Conservation (phyloP, 2,797 vertebrate species). For the Pseudopleuronectes americanus region DNA sequence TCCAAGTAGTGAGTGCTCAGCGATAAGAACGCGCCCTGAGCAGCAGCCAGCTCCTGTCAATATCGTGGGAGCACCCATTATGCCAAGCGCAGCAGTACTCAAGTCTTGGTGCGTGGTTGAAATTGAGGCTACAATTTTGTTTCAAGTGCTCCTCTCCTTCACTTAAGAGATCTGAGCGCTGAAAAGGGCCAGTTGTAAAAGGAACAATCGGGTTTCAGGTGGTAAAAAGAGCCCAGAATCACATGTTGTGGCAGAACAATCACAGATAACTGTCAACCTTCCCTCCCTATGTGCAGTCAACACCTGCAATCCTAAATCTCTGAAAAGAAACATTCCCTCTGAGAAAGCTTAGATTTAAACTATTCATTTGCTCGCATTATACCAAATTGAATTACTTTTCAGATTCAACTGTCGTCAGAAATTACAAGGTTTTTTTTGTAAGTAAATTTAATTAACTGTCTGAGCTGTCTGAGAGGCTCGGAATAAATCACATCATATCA, state of each 20-base stretch:
- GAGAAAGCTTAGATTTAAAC: not conserved
- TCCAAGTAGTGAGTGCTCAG: constrained; percentile 40
- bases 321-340: not conserved
- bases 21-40: constrained; percentile 34
- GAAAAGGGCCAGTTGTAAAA: constrained; percentile 33
- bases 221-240: constrained; percentile 21
- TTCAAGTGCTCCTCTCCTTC: constrained; percentile 49
- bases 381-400: constrained; percentile 14
- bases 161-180: constrained; percentile 10
- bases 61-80: constrained; percentile 50
- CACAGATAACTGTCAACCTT: constrained; percentile 19
- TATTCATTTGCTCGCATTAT: constrained; percentile 12
- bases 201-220: constrained; percentile 29
- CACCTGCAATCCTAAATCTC: constrained; percentile 3
- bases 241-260: constrained; percentile 9
- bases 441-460: constrained; percentile 21
- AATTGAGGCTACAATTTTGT: constrained; percentile 54
- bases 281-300: constrained; percentile 6
- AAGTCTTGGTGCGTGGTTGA: constrained; percentile 16
- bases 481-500: constrained; percentile 29
- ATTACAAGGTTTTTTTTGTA: not conserved
- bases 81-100: constrained; percentile 34
- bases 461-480: constrained; percentile 9
- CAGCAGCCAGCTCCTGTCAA: constrained; percentile 43
- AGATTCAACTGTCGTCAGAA: constrained; percentile 4